These are phyloP conservation scores for Scolanthus callimorphus DNA, from an alignment of 92 coral and sea anemone genomes.

Conservation along the genomic window DNA sequence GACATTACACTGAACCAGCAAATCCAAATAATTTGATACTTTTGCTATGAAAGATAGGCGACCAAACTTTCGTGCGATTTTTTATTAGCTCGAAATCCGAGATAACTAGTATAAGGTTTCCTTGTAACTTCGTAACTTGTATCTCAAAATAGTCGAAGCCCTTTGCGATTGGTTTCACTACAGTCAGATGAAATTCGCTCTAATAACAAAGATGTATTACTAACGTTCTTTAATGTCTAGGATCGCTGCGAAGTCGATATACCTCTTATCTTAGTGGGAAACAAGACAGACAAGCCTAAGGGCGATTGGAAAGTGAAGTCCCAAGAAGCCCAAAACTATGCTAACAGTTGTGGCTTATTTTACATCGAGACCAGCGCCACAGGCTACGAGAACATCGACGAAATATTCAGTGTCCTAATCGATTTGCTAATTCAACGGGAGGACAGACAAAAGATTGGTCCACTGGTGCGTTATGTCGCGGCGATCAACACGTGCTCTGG, in stretches of 20 bases:
- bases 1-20: too few species aligned
- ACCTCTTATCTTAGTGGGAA: constrained; percentile 71
- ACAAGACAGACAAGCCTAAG: constrained; percentile 58
- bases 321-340: constrained; percentile 36
- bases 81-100: too few species aligned
- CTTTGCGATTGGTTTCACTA: too few species aligned
- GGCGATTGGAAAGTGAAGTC: constrained; percentile 31
- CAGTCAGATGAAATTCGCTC: not conserved
- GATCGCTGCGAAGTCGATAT: constrained; percentile 14
- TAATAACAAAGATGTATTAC: not conserved
- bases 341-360: constrained; percentile 15
- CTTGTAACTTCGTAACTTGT: too few species aligned
- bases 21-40: too few species aligned
- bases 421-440: constrained; percentile 34
- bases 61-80: not conserved
- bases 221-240: constrained; percentile 2
- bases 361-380: constrained; percentile 76
- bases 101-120: too few species aligned
- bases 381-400: constrained; percentile 61
- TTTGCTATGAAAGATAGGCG: not conserved
- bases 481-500: too few species aligned
- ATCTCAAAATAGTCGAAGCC: too few species aligned
- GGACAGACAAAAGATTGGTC: too few species aligned
- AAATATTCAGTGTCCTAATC: constrained; percentile 47
- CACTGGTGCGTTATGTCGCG: too few species aligned